These are phyloP conservation scores for Dasypogon diadema DNA, from an alignment of 2,888 invertebrate species.

Conservation along the genomic window DNA sequence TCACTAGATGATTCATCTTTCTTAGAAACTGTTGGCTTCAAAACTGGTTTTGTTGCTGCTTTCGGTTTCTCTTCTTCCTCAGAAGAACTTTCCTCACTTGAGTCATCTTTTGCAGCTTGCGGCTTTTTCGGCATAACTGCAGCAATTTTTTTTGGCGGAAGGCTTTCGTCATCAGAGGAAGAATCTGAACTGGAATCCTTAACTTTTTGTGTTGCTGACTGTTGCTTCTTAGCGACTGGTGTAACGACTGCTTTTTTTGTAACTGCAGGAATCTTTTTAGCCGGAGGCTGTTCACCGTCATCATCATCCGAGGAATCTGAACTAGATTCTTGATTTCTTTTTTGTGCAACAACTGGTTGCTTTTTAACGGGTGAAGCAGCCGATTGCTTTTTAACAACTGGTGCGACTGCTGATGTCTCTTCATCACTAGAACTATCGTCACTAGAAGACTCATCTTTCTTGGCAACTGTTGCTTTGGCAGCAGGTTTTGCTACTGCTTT, in stretches of 20 bases:
- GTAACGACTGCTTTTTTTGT: conserved; percentile 64
- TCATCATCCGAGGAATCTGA: conserved; percentile 63
- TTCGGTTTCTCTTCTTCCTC: conserved; percentile 59
- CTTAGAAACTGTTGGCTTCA: conserved; percentile 55
- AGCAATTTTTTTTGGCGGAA: conserved; percentile 24
- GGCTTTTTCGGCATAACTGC: conserved; percentile 13
- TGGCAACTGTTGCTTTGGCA: conserved; percentile 60
- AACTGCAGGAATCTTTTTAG: conserved; percentile 59
- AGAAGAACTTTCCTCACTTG: conserved; percentile 60
- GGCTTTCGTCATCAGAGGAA: conserved; percentile 54
- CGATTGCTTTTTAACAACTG: neutral
- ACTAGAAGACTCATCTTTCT: conserved; percentile 56
- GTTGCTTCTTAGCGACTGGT: conserved; percentile 33
- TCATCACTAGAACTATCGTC: conserved; percentile 59
- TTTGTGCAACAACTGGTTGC: neutral
- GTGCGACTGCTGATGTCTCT: conserved; percentile 58
- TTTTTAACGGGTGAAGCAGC: too few species aligned
- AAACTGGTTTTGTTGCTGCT: conserved; percentile 57
- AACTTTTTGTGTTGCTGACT: too few species aligned
- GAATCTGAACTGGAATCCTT: conserved; percentile 61
- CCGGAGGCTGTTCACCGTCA: conserved; percentile 54
- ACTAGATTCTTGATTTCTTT: conserved; percentile 64
- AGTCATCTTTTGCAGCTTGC: conserved; percentile 49
- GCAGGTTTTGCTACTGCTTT: conserved; percentile 62
- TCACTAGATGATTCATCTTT: conserved; percentile 60